Evolutionary conservation across 2,888 invertebrate species (phyloP), one percentile per base, ranked within the genome.

Genomic region (Ypsolopha sequella): DNA sequence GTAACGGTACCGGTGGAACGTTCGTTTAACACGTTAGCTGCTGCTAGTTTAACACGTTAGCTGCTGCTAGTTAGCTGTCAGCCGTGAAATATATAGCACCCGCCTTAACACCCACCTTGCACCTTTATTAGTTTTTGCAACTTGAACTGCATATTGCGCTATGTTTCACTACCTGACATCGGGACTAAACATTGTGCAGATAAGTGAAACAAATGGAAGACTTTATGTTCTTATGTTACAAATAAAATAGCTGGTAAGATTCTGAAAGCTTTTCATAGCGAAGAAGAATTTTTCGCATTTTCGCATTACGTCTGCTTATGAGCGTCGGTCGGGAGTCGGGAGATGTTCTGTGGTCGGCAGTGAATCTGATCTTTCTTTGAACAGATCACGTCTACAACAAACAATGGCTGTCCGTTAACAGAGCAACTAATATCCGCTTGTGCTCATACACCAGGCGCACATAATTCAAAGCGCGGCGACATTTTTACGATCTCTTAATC

Each of bases 381-480:
- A 24, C 43, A 8, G 6, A 46, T 36, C 48, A 48, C 10, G 41
- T 50, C 41, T 14, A 50, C 41, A 55, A 60, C 64, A 66, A 68
- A 63, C 65, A 64, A 58, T 11, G 13, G 6, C 39, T 41, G 49
- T 34, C 43, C 34, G 33, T 11, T 43, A 13, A 11, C 34, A 34
- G 36, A 9, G 13, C 50, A 43, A 65, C 66, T 69, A 72, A 74
- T 74, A 72, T 72, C 64, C 70, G 66, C 66, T 74, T 71, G 66
- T 59, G 66, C 67, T 74, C 72, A 66, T 59, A 33, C 43, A 50
- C 43, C 35, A 43, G 64, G 63, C 54, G 58, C 56, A 58, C 68
- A 70, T 81, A 78, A 74, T 65, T 81, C 74, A 80, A 73, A 75
- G 70, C 53, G 68, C 62, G 76, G 73, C 67, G 84, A 84, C 82